Base-by-base conservation (phyloP, 2,888 invertebrate species). In the Drosophila subsilvestris region DNA sequence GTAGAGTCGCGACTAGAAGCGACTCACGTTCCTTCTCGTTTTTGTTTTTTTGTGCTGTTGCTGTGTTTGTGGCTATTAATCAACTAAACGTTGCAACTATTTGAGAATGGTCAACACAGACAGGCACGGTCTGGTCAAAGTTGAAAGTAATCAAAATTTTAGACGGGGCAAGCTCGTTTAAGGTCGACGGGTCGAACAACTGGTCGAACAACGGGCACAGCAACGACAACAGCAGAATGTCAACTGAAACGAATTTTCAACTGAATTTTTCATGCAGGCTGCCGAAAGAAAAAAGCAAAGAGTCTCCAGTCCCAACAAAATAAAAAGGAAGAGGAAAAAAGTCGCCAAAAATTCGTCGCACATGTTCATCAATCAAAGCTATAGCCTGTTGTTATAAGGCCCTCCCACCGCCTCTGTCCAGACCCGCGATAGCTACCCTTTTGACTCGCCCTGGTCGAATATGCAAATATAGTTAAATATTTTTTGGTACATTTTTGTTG, bases 61-160 rank as follows among this genome's bases (percentile, higher is more conserved):
- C 74, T 43, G 18, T 43, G 32, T 43, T 42, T 65, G 66, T 70
- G 80, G 86, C 88, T 86, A 85, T 85, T 85, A 85, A 86, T 85
- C 85, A 85, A 85, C 85, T 86, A 85, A 85, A 85, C 83, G 85
- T 73, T 83, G 86, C 79, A 85, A 85, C 85, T 85, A 85, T 85
- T 85, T 86, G 75, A 69, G 72, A 87, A 85, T 73, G 63, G 63
- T 66, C 68, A 70, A 65, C 57, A 61, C 54, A 55, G 37, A 45
- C 45, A 18, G 27, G 50, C 54, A 49, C 47, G 57, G 71, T 59
- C 62, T 69, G 69, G 73, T 56, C 83, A 73, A 60, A 80, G 86
- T 79, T 85, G 73, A 85, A 80, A 79, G 83, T 88, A 85, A 85
- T 85, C 88, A 85, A 82, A 82, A 80, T 80, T 76, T 80, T 76